Percentiles rank a stretch among this genome's conserved stretches.
These are phyloP conservation scores for Nomada fabriciana DNA, from an alignment of 2,888 invertebrate species.

Conservation along the genomic window DNA sequence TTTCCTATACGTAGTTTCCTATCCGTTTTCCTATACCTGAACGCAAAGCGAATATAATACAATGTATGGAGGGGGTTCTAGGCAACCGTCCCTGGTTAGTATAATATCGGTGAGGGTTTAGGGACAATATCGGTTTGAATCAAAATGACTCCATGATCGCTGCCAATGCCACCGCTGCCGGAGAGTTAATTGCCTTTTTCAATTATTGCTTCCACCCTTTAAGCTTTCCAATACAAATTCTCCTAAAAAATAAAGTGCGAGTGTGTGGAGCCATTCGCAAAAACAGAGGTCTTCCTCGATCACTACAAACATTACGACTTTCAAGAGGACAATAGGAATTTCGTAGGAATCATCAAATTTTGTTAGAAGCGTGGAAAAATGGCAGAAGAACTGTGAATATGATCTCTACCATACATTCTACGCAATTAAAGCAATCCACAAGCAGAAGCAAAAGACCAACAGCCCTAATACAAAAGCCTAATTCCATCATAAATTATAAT, in stretches of 20 bases:
- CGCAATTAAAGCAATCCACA: constrained; percentile 5
- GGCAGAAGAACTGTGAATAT: constrained; percentile 21
- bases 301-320: constrained; percentile 2
- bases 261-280: constrained; percentile 20
- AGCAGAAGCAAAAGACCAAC: constrained; percentile 3
- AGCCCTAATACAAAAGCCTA: constrained; percentile 2
- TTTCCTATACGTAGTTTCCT: no score
- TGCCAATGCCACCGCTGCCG: no score
- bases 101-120: no score
- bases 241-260: background rate
- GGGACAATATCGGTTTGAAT: no score
- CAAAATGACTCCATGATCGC: no score
- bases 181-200: no score
- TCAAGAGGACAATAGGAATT: constrained; percentile 11
- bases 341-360: constrained; percentile 10
- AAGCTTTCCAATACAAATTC: no score
- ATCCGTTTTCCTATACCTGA: no score
- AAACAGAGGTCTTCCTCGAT: constrained; percentile 26
- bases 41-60: no score
- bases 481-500: constrained; percentile 10
- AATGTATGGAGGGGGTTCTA: no score
- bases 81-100: no score
- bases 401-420: constrained; percentile 15
- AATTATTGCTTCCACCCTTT: no score
- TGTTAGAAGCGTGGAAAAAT: constrained; percentile 32